A percentile compares a stretch with the other conserved stretches of the same genome.
phyloP scores from a whole-genome alignment of 2,113 vertebrate species.

The Bos taurus region ARS-UCD2.0 NC_037336.1:62566001-62566500 shows the following conservation, averaged over 20 bases:
- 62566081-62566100: background rate
- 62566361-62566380: background rate
- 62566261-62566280: background rate
- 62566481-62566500: background rate
- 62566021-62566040: background rate
- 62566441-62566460: background rate
- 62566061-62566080: background rate
- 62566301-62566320: background rate
- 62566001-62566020: background rate
- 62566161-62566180: background rate
- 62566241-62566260: background rate
- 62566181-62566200: background rate
- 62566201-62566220: background rate
- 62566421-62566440: background rate
- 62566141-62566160: background rate
- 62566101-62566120: background rate
- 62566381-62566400: background rate
- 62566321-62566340: background rate
- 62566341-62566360: background rate
- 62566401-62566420: background rate
- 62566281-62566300: background rate
- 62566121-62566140: background rate
- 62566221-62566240: background rate
- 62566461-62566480: background rate
- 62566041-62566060: background rate